Base-by-base conservation (phyloP, 1,140 invertebrate genomes). In the Caenorhabditis brenneri region DNA sequence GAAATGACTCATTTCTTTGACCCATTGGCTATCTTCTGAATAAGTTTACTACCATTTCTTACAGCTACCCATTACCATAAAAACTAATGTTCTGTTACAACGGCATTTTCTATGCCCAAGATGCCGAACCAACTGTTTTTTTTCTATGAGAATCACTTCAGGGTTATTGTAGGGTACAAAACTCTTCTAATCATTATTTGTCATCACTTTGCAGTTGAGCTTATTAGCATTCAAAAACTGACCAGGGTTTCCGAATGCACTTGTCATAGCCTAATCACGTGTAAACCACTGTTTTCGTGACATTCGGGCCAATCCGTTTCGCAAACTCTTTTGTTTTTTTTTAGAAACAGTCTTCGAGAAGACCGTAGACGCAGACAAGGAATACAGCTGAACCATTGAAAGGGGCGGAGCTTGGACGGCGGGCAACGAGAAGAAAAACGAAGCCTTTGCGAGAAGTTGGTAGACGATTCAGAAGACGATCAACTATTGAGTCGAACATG, bases 231-330 rank as follows among this genome's bases (percentile, higher is more conserved):
- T 55, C 24, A n/a, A n/a, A n/a, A n/a, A n/a, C n/a, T n/a, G n/a
- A n/a, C 22, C 49, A 16, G 16, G 9, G 49, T 51, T n/a, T 55
- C 53, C 53, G 53, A 55, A 46, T 74, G 65, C 65, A 42, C 36
- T 74, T 74, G 22, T 74, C 36, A 74, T n/a, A 39, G n/a, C 19
- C 65, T 74, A 74, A 74, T 74, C 33, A 65, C 58, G 36, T 74
- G 65, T 74, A 74, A 74, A 74, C 65, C 65, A 74, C 36, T 74
- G 65, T 74, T 74, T 74, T 74, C 65, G 65, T 74, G 65, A 74
- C 65, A 42, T 74, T 46, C 65, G 65, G 65, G 65, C n/a, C 65
- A 74, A 74, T 42, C 65, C 65, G 65, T 42, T 74, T 74, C 65
- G 65, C 65, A 39, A 74, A 74, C 65, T 74, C 9, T 74, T 74